Evolutionary conservation across 2,113 vertebrate genomes (phyloP).

Genomic region (Pipa parva): DNA sequence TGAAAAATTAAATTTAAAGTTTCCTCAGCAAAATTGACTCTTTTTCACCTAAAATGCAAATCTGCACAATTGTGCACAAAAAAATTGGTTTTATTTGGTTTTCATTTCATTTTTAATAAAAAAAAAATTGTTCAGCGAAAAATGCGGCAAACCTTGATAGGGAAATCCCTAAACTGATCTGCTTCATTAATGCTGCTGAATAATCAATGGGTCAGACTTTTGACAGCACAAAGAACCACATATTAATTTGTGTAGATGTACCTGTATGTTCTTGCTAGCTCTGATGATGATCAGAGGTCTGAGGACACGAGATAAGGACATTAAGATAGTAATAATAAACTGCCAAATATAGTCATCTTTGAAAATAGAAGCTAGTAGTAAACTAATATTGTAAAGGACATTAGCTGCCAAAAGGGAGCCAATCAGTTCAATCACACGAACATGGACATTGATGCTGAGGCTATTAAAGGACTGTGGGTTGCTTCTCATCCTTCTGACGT

Average conservation of each 20-base stretch:
- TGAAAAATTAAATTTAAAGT: too few species aligned
- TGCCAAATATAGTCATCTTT: background rate
- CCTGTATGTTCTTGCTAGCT: constrained; percentile 10
- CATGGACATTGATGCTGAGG: background rate
- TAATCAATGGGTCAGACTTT: too few species aligned
- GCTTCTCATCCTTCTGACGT: constrained; percentile 3
- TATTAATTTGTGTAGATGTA: background rate
- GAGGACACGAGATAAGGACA: background rate
- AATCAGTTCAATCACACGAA: background rate
- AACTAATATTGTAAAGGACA: background rate
- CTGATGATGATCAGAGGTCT: background rate
- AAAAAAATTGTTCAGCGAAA: too few species aligned
- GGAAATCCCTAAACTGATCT: too few species aligned
- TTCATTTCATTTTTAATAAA: too few species aligned
- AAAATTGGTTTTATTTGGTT: too few species aligned
- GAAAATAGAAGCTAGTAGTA: background rate
- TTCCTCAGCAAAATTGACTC: too few species aligned
- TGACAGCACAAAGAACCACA: too few species aligned
- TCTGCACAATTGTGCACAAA: too few species aligned
- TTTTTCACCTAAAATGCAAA: too few species aligned
- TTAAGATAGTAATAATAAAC: background rate
- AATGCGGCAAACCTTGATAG: too few species aligned
- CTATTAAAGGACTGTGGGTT: background rate
- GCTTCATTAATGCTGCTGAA: too few species aligned
- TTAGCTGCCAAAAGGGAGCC: background rate